Percentiles rank a stretch among this genome's conserved stretches.
phyloP scores from a whole-genome alignment of 2,888 invertebrate genomes.

The Cetonia aurata region DNA sequence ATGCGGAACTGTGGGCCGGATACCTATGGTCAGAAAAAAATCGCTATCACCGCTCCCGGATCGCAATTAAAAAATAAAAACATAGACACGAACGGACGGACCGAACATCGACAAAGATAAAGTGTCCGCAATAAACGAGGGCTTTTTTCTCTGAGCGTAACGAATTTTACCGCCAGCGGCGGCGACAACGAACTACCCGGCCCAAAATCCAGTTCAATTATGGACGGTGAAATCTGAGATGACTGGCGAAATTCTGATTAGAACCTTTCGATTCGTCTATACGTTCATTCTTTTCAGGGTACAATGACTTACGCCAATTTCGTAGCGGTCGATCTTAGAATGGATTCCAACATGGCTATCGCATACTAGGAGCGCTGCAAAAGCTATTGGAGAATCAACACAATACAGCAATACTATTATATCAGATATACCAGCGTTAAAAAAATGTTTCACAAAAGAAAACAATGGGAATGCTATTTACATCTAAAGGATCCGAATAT shows the following conservation, averaged over 20 bases:
- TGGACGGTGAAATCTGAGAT: slow-evolving; percentile 34
- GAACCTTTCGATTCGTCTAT: slow-evolving; percentile 29
- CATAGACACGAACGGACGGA: not conserved
- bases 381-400: too few species aligned
- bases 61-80: slow-evolving; percentile 25
- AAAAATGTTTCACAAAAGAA: too few species aligned
- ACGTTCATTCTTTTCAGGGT: not conserved
- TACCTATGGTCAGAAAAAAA: not conserved
- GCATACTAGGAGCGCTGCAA: too few species aligned
- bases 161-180: slow-evolving; percentile 34
- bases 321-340: too few species aligned
- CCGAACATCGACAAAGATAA: slow-evolving; percentile 20
- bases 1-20: not conserved
- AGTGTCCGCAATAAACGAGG: not conserved
- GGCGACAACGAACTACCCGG: not conserved
- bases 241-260: slow-evolving; percentile 40
- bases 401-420: too few species aligned
- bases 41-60: not conserved
- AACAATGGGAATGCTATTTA: too few species aligned
- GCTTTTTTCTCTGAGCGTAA: not conserved
- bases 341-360: too few species aligned
- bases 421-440: too few species aligned
- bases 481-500: too few species aligned
- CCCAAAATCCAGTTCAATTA: slow-evolving; percentile 33
- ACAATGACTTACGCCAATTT: slow-evolving; percentile 17